phyloP scores from a whole-genome alignment of 2,888 invertebrate species.

The Andrena flavipes region DNA sequence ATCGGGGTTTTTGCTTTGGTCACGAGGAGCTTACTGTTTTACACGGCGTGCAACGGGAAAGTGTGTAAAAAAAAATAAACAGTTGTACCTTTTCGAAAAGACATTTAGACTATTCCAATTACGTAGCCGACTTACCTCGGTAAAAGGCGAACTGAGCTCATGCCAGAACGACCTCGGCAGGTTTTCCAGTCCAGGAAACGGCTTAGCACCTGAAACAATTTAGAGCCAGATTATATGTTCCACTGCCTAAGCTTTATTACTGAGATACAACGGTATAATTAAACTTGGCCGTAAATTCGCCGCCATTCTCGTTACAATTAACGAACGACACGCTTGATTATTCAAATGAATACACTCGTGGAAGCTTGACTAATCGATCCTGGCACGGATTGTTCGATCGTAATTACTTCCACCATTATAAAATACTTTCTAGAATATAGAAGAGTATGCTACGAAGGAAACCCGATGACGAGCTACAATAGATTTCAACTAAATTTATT shows the following conservation, averaged over 20 bases:
- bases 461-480: no score
- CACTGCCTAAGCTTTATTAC: conserved; percentile 18
- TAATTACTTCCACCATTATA: neutral
- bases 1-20: neutral
- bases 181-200: conserved; percentile 82
- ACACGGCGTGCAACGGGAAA: neutral
- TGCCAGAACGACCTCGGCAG: conserved; percentile 83
- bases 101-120: conserved; percentile 53
- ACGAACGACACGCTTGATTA: conserved; percentile 19
- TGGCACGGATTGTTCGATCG: neutral
- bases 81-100: conserved; percentile 31
- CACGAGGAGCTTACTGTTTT: conserved; percentile 2
- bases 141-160: conserved; percentile 83
- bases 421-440: neutral
- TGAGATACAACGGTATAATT: conserved; percentile 33
- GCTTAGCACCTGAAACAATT: conserved; percentile 80
- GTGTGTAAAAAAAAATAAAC: conserved; percentile 26
- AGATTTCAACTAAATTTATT: no score
- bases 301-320: conserved; percentile 6
- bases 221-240: conserved; percentile 47
- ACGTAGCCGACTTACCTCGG: conserved; percentile 78
- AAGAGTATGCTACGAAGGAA: neutral
- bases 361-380: neutral
- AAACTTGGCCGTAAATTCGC: conserved; percentile 33
- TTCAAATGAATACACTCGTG: neutral